phyloP scores from a whole-genome alignment of 2,797 vertebrate species.

The Cirrhinus molitorella region DNA sequence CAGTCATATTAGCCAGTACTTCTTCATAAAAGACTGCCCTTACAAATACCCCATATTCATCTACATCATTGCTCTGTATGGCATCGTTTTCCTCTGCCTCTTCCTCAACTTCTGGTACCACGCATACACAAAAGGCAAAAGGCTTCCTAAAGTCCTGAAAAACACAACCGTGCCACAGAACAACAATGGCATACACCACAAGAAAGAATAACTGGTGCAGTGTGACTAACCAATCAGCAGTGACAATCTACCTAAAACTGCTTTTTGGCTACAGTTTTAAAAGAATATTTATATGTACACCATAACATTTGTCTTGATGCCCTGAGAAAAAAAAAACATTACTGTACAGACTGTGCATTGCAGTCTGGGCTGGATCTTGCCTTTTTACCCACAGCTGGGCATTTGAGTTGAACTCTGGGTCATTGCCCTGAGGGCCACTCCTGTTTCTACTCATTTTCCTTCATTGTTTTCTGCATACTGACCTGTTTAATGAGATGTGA shows the following conservation, averaged over 20 bases:
- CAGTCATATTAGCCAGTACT: slow-evolving; percentile 90
- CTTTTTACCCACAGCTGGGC: not conserved
- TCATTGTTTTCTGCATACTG: slow-evolving; percentile 24
- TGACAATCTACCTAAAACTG: slow-evolving; percentile 62
- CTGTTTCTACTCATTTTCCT: not conserved
- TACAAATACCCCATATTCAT: slow-evolving; percentile 93
- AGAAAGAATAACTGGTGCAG: slow-evolving; percentile 70
- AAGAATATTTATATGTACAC: slow-evolving; percentile 52
- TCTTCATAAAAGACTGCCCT: slow-evolving; percentile 89
- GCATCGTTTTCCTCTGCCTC: slow-evolving; percentile 88
- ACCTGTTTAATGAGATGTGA: not conserved
- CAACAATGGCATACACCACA: slow-evolving; percentile 69
- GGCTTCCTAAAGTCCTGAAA: slow-evolving; percentile 87
- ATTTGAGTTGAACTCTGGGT: slow-evolving; percentile 15
- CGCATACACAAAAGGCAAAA: slow-evolving; percentile 94
- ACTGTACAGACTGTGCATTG: slow-evolving; percentile 2
- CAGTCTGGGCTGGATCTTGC: slow-evolving; percentile 23
- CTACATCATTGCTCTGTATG: slow-evolving; percentile 89
- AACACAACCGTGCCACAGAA: slow-evolving; percentile 72
- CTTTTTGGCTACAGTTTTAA: slow-evolving; percentile 44
- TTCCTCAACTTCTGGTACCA: slow-evolving; percentile 98
- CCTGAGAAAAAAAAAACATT: slow-evolving; percentile 6
- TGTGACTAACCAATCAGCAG: slow-evolving; percentile 70
- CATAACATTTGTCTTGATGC: slow-evolving; percentile 11
- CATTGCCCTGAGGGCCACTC: slow-evolving; percentile 1